Conservation (phyloP, 1,140 invertebrate species). For the Chlorops oryzae region DNA sequence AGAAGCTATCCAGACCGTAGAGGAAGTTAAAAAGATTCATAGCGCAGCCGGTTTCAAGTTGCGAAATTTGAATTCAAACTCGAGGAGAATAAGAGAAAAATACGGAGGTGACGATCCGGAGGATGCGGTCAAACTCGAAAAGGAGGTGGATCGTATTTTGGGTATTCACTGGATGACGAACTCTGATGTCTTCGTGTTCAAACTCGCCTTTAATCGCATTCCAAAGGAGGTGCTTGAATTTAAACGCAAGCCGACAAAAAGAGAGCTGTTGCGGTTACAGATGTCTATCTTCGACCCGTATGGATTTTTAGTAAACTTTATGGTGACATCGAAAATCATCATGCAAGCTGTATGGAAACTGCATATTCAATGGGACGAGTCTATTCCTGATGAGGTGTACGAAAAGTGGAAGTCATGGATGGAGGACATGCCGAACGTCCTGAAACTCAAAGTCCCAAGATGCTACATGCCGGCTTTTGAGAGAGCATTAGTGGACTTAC, state of each 20-base stretch:
- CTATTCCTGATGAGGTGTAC: slow-evolving; percentile 8
- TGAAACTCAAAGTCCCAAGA: too few relatives aligned
- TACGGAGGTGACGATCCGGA: not conserved
- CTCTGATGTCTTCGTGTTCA: not conserved
- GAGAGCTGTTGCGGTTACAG: too few relatives aligned
- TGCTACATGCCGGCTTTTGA: not conserved
- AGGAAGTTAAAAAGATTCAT: slow-evolving; percentile 22
- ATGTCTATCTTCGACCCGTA: too few relatives aligned
- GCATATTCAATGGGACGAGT: slow-evolving; percentile 39
- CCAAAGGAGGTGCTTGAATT: not conserved
- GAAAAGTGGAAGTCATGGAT: too few relatives aligned
- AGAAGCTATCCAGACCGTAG: slow-evolving; percentile 15
- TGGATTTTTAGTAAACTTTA: slow-evolving; percentile 39
- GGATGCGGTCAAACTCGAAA: not conserved
- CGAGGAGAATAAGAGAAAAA: not conserved
- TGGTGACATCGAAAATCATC: slow-evolving; percentile 39
- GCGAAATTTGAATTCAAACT: slow-evolving; percentile 2
- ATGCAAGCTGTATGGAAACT: slow-evolving; percentile 41
- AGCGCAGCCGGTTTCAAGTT: slow-evolving; percentile 14
- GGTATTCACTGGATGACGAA: slow-evolving; percentile 1
- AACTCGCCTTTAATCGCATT: not conserved
- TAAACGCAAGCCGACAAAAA: slow-evolving; percentile 11
- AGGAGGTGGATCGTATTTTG: not conserved
- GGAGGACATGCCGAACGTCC: too few relatives aligned
- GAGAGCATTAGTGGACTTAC: slow-evolving; percentile 8